Conservation (phyloP, 2,113 vertebrate species). For the Pelobates fuscus region DNA sequence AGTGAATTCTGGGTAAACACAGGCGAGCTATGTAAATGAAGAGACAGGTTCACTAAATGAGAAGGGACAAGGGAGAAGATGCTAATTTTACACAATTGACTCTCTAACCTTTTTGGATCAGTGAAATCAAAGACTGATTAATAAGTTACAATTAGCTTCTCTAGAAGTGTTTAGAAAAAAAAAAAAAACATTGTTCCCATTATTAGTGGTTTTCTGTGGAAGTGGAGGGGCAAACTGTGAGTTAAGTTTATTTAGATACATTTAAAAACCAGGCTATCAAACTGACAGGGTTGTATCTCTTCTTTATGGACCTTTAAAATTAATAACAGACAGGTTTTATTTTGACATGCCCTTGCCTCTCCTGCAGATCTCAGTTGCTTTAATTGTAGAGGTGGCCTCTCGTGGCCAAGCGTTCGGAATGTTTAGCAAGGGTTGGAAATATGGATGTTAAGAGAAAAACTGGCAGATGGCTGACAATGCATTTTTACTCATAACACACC, state of each 20-base stretch:
- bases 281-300: slow-evolving; percentile 82
- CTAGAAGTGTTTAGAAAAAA: slow-evolving; percentile 68
- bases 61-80: slow-evolving; percentile 72
- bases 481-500: slow-evolving; percentile 99
- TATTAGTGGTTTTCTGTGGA: no score
- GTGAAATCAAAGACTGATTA: slow-evolving; percentile 83
- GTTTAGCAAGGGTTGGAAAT: slow-evolving; percentile 92
- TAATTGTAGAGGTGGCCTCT: slow-evolving; percentile 85
- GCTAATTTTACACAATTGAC: slow-evolving; percentile 83
- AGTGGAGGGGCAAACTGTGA: no score
- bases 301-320: slow-evolving; percentile 82
- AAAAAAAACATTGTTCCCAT: no score
- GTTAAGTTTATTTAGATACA: slow-evolving; percentile 71
- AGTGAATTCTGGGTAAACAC: slow-evolving; percentile 71
- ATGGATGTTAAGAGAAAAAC: slow-evolving; percentile 95
- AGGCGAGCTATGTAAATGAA: slow-evolving; percentile 72
- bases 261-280: slow-evolving; percentile 80
- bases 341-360: slow-evolving; percentile 70
- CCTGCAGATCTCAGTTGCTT: slow-evolving; percentile 68
- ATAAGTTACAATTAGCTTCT: slow-evolving; percentile 84
- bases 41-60: slow-evolving; percentile 67
- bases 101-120: slow-evolving; percentile 83
- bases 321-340: slow-evolving; percentile 74
- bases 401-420: slow-evolving; percentile 84
- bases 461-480: slow-evolving; percentile 99